These are phyloP conservation scores for Cyprinodon diabolis DNA, from an alignment of 2,797 vertebrate species.

Conservation along the genomic window DNA sequence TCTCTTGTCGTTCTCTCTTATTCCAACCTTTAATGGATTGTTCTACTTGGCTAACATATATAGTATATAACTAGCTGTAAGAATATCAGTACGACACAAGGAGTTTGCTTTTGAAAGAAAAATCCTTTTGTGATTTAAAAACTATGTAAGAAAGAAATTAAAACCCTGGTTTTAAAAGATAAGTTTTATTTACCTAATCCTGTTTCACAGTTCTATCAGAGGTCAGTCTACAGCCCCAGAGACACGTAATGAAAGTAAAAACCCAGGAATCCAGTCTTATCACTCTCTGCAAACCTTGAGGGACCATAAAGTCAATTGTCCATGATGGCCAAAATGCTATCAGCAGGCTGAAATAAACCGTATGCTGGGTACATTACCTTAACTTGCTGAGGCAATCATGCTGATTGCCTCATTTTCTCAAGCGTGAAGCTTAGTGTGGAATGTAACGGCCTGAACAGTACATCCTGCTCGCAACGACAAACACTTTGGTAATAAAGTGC, in stretches of 20 bases:
- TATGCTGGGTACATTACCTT: conserved; percentile 56
- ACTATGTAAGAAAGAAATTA: neutral
- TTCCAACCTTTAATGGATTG: conserved; percentile 32
- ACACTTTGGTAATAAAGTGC: conserved; percentile 12
- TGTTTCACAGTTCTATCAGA: conserved; percentile 37
- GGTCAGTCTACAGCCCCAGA: conserved; percentile 25
- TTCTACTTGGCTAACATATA: conserved; percentile 34
- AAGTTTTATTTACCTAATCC: conserved; percentile 47
- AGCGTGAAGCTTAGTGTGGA: conserved; percentile 55
- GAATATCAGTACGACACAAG: conserved; percentile 44
- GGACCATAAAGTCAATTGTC: conserved; percentile 67
- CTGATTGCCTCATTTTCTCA: conserved; percentile 55
- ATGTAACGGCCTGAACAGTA: conserved; percentile 50
- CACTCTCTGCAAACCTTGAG: conserved; percentile 45
- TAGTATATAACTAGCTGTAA: conserved; percentile 36
- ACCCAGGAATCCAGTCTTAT: conserved; percentile 59
- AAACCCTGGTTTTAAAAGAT: conserved; percentile 20
- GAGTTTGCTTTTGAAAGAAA: conserved; percentile 20
- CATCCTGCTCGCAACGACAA: conserved; percentile 22
- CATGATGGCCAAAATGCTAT: conserved; percentile 62
- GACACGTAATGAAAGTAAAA: conserved; percentile 30
- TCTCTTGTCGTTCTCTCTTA: conserved; percentile 7
- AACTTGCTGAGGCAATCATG: conserved; percentile 55
- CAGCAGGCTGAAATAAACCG: conserved; percentile 54
- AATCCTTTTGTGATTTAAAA: neutral